Evolutionary conservation across 2,888 invertebrate species (phyloP), one percentile per base, ranked within the genome.

Genomic region (Lacanobia oleracea): DNA sequence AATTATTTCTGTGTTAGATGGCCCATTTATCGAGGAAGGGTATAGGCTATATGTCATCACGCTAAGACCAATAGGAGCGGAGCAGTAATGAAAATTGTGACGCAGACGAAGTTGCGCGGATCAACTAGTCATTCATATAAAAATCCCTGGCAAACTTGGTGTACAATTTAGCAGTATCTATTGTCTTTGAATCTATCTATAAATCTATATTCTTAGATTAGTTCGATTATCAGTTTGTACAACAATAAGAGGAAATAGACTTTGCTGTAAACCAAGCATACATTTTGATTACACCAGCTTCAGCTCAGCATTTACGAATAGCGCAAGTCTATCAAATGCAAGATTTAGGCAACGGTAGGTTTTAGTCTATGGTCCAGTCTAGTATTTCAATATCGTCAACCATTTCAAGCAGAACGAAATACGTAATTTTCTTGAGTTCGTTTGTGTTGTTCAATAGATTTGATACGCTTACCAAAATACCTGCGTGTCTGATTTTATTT

Each of bases 401-500:
- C 0, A 57, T 62, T 79, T 74, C 40, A 63, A 68, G 48, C 80
- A n/a, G 16, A 67, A 67, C 63, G 33, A 63, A 67, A 45, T 43
- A 60, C 51, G 37, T 53, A 33, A 65, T 68, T 60, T 65, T 21
- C n/a, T 78, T 48, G 51, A 40, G 6, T 10, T 53, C 54, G 43
- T 77, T 73, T 23, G 40, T 54, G 10, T 57, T 59, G 54, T 64
- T 75, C 40, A 65, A 43, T 51, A 61, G 67, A 79, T 79, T 77
- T 53, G 67, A 37, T 50, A 50, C 45, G 75, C 33, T 61, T 53
- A 18, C 33, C 4, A 18, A 66, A 21, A 53, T 12, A 23, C 9
- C n/a, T 53, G 56, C 56, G 21, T n/a, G 14, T 21, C 23, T 51
- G 7, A 75, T 37, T 77, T 53, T 18, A 63, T 59, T 77, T 45